phyloP scores from a whole-genome alignment of 1,140 invertebrate genomes.

The Platyscapa corneri region DNA sequence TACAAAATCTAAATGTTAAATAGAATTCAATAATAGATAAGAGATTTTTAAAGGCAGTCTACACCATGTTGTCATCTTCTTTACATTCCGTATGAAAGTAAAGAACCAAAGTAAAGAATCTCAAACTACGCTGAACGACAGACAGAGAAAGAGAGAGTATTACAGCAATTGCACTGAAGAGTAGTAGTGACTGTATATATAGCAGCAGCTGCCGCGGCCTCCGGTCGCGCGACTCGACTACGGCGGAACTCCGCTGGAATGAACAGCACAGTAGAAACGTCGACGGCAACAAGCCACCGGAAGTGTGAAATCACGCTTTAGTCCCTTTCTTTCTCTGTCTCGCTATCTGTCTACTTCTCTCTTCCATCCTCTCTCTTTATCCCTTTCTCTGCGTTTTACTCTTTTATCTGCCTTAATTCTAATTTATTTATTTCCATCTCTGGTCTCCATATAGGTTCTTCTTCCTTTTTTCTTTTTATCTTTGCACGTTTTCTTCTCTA shows the following conservation, averaged over 20 bases:
- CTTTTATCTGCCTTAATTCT: too few species aligned
- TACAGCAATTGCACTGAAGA: slow-evolving; percentile 10
- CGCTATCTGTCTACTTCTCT: neutral
- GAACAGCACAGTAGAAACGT: neutral
- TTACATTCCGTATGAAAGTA: neutral
- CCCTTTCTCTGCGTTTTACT: too few species aligned
- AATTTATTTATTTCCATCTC: neutral
- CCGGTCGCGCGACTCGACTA: neutral
- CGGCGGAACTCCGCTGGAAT: slow-evolving; percentile 44
- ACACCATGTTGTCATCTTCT: neutral
- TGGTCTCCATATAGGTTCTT: neutral
- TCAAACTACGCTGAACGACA: neutral
- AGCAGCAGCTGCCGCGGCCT: slow-evolving; percentile 8
- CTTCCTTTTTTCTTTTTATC: neutral
- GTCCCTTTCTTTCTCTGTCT: slow-evolving; percentile 2
- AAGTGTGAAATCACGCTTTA: slow-evolving; percentile 46
- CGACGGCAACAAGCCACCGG: slow-evolving; percentile 18
- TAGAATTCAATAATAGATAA: neutral
- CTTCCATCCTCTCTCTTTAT: neutral
- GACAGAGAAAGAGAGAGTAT: neutral
- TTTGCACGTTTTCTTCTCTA: neutral
- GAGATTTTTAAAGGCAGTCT: neutral
- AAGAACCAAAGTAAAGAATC: neutral
- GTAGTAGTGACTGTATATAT: neutral
- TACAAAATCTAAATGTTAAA: neutral